These are phyloP conservation scores for Pempheris klunzingeri DNA, from an alignment of 2,797 vertebrate genomes.

Conservation along the genomic window DNA sequence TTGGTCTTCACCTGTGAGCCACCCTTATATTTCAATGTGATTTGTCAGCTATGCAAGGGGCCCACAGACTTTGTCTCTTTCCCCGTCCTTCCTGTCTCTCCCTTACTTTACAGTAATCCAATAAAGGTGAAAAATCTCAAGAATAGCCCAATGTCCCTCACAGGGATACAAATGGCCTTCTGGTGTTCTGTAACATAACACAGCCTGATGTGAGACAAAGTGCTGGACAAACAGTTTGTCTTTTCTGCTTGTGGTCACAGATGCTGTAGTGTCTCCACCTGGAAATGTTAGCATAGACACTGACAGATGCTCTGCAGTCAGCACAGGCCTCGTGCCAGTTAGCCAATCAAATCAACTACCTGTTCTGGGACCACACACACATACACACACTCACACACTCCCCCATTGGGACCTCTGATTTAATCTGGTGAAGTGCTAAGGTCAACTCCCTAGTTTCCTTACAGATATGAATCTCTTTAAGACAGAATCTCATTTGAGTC, in stretches of 20 bases:
- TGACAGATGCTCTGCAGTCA: conserved; percentile 60
- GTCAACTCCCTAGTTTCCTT: conserved; percentile 19
- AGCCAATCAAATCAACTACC: conserved; percentile 54
- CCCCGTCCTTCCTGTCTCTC: background rate
- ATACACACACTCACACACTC: conserved; percentile 16
- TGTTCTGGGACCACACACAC: conserved; percentile 44
- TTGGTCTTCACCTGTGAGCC: too few species aligned
- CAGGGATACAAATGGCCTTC: background rate
- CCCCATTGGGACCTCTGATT: conserved; percentile 23
- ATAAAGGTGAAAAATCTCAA: background rate
- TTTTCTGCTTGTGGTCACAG: conserved; percentile 21
- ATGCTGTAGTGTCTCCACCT: conserved; percentile 21
- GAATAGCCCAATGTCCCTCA: background rate
- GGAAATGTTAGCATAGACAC: conserved; percentile 54
- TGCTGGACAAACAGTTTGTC: conserved; percentile 20
- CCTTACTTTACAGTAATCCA: background rate
- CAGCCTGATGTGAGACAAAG: background rate
- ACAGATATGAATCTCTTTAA: conserved; percentile 54
- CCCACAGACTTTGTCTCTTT: background rate
- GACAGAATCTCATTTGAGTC: conserved; percentile 52
- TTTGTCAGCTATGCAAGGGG: background rate
- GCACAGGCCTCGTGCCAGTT: conserved; percentile 43
- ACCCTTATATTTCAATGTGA: background rate
- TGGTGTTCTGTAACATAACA: background rate
- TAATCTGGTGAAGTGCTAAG: conserved; percentile 74